phyloP scores from a whole-genome alignment of 2,113 vertebrate genomes.

The Suricata suricatta region DNA sequence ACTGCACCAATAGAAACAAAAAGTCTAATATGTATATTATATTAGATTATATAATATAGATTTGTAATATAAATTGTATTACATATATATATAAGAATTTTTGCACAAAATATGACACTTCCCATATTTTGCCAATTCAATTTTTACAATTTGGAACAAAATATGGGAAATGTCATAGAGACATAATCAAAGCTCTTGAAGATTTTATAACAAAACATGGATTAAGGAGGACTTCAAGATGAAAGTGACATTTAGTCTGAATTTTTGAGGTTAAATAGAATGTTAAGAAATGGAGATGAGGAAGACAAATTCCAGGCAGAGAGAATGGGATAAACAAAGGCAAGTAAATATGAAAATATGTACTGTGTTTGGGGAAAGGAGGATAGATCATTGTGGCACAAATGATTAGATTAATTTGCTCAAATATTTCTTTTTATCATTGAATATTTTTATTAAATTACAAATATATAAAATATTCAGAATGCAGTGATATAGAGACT shows the following conservation, averaged over 20 bases:
- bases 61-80: too few relatives aligned
- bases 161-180: background rate
- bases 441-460: slow-evolving; percentile 6
- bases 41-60: too few relatives aligned
- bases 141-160: background rate
- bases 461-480: background rate
- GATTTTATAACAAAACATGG: background rate
- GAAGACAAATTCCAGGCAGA: background rate
- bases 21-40: background rate
- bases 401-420: background rate
- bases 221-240: background rate
- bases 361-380: background rate
- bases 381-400: background rate
- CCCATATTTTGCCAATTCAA: background rate
- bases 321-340: background rate
- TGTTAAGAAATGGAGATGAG: background rate
- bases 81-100: background rate
- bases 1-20: background rate
- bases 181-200: background rate
- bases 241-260: background rate
- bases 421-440: background rate
- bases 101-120: background rate
- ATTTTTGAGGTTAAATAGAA: background rate
- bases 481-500: background rate
- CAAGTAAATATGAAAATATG: background rate